Evolutionary conservation across 2,113 vertebrate species (phyloP).

Genomic region (Anhinga rufa): DNA sequence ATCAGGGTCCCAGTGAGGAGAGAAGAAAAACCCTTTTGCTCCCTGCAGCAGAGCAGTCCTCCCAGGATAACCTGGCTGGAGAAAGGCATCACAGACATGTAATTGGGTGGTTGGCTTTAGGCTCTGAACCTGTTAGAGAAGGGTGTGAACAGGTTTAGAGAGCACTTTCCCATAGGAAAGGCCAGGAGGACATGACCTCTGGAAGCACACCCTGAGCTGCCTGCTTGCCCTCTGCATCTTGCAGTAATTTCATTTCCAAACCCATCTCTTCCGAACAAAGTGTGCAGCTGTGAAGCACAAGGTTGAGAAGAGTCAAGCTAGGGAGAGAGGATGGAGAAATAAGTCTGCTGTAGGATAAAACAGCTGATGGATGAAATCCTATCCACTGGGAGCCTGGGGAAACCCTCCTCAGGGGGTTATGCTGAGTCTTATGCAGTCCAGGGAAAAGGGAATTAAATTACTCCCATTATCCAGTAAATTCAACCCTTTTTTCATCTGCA

Average conservation of each 20-base stretch:
- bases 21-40: not conserved
- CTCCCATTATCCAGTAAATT: not conserved
- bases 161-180: conserved; percentile 66
- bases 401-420: not conserved
- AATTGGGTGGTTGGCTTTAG: not conserved
- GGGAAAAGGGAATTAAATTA: not conserved
- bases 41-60: not conserved
- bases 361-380: not conserved
- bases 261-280: not conserved
- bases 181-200: conserved; percentile 33
- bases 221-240: not conserved
- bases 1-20: not conserved
- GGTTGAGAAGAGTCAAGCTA: not conserved
- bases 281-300: not conserved
- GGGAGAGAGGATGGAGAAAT: not conserved
- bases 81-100: not conserved
- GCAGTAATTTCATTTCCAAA: conserved; percentile 21
- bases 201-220: not conserved
- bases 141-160: conserved; percentile 10
- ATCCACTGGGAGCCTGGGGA: not conserved
- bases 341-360: not conserved
- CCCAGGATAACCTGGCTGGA: not conserved
- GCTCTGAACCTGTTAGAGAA: not conserved
- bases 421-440: not conserved
- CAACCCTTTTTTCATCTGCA: not conserved